Conservation (phyloP, 2,113 vertebrate genomes). For the Gobiocypris rarus region DNA sequence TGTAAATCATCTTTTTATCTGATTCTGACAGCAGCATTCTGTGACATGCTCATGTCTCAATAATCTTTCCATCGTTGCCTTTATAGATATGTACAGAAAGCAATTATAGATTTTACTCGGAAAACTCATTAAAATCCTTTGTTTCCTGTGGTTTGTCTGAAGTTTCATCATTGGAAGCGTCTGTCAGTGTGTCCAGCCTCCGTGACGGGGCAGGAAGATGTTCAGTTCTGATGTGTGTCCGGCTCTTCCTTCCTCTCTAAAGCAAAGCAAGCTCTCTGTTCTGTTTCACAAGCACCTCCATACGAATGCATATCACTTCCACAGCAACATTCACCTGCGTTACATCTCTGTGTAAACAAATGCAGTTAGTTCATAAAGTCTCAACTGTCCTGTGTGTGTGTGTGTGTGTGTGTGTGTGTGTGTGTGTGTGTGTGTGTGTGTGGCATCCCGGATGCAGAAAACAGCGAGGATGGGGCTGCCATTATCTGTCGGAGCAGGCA, state of each 20-base stretch:
- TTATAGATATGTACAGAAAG: constrained; percentile 11
- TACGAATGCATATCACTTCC: not conserved
- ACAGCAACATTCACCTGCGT: not conserved
- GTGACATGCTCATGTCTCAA: not conserved
- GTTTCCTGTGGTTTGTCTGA: too few relatives aligned
- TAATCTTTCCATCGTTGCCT: not conserved
- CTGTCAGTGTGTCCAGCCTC: constrained; percentile 31
- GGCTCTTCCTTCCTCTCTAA: constrained; percentile 31
- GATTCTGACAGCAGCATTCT: not conserved
- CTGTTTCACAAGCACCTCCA: not conserved
- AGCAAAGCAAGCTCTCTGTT: constrained; percentile 30
- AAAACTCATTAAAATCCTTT: not conserved
- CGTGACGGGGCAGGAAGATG: constrained; percentile 42
- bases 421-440: not conserved
- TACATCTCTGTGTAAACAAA: not conserved
- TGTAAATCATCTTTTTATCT: not conserved
- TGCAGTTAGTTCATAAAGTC: not conserved
- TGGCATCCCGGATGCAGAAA: constrained; percentile 56
- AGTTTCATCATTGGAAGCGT: too few relatives aligned
- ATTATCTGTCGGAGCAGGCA: constrained; percentile 76
- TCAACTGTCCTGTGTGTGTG: not conserved
- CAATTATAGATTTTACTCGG: not conserved
- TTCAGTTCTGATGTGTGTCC: constrained; percentile 38
- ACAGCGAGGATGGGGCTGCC: constrained; percentile 50
- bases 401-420: not conserved